Base-by-base conservation (phyloP, 53 echinoderm and acorn worm genomes). In the Holothuria scabra region DNA sequence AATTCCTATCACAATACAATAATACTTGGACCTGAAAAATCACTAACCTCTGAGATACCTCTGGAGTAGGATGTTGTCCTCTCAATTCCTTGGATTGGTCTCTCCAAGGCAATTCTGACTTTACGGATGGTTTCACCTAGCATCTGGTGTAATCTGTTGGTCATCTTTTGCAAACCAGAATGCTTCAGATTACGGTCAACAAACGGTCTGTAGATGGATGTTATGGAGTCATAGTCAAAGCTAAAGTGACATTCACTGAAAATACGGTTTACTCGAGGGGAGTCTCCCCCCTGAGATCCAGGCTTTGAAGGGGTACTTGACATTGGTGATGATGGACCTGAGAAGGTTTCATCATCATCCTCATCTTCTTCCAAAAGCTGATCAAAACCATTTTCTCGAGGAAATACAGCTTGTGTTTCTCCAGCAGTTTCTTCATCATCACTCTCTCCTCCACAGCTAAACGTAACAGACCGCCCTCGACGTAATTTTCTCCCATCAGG, bases 231-330 rank as follows among this genome's bases (percentile, higher is more conserved):
- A 60, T 93, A 93, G 86, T 95, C 96, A 81, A 95, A 95, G 63
- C 96, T 95, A 65, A 95, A 95, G 67, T 95, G 96, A 63, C 96
- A 95, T 55, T 91, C 85, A 57, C 96, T 95, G 84, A 95, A 91
- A 64, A 95, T 93, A n/a, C 96, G 72, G 46, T 85, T 89, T 9
- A 93, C 79, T 19, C 93, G 94, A 5, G 94, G 94, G 4, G 90
- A 93, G 58, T 90, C 92, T 24, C 80, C 93, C 29, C 59, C 28
- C 5, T 75, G 68, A 9, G 93, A 89, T 19, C 87, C 85, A n/a
- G 80, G 76, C 52, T 67, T 37, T 12, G 84, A 80, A 12, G 91
- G 94, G 4, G 94, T 91, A 59, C 95, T 91, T 60, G 90, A 44
- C 18, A 52, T 20, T 11, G 74, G 72, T 3, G 82, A 84, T n/a